Evolutionary conservation across 2,888 invertebrate species (phyloP), one percentile per base, ranked within the genome.

Genomic region (Campoletis raptor): DNA sequence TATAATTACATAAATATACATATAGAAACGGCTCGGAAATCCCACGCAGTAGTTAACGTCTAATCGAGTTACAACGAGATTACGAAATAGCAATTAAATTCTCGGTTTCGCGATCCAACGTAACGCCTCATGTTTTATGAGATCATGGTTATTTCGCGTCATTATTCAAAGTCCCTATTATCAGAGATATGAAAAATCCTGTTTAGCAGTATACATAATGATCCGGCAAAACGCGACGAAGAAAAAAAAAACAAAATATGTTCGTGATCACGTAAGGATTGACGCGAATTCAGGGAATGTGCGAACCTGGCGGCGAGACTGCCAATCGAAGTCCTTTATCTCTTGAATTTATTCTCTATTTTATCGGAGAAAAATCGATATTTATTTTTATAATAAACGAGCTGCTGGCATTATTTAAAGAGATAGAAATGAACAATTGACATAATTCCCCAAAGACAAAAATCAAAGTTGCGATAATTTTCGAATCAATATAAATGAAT

Each of bases 191-290:
- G 5, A 18, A n/a, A 37, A 66, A 66, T 66, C 66, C 66, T 66
- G 66, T 37, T 18, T 66, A n/a, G 37, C 37, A 37, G 7, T 24
- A 40, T 42, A 24, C 76, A 30, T 76, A 76, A 76, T 42, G 77
- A 52, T 78, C 52, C 78, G 78, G 78, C 66, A 78, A 78, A 78
- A 57, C 30, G 24, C 24, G 24, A 30, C 24, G 57, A 15, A 15
- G 30, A 2, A 57, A 30, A 57, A 57, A 57, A 21, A 57, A 57
- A 24, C 24, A 12, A 30, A 57, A 24, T 12, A 57, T 57, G 10
- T 24, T 30, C 24, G 12, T 12, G 30, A 57, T 57, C 57, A 57
- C 57, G 24, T 24, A 57, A 57, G 57, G 57, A 24, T 24, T 21
- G 12, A 30, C 57, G 24, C 10, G 57, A 30, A 57, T 24, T 57